Percentiles rank a stretch among this genome's conserved stretches.
Evolutionary conservation across 2,888 invertebrate genomes (phyloP).

Genomic region (Drosophila subsilvestris): DNA sequence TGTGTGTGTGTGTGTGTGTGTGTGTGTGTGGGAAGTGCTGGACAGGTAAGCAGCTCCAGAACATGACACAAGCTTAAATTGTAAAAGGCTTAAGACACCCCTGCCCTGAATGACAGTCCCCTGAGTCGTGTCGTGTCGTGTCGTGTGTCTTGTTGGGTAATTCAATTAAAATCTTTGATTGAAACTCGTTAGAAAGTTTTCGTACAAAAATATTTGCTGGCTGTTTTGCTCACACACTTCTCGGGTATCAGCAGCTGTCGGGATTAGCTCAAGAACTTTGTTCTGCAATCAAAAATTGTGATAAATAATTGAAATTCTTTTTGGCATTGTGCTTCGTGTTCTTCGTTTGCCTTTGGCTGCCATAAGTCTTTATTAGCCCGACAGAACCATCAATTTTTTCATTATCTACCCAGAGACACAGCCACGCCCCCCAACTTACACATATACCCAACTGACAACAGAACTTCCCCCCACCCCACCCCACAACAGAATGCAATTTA

Average conservation of each 20-base stretch:
- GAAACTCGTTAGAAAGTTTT: conserved; percentile 68
- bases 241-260: conserved; percentile 32
- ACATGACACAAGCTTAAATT: conserved; percentile 71
- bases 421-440: conserved; percentile 6
- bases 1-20: conserved; percentile 52
- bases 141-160: conserved; percentile 21
- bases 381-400: conserved; percentile 27
- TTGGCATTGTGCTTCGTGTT: conserved; percentile 31
- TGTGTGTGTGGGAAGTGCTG: conserved; percentile 50
- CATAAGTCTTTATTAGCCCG: conserved; percentile 18
- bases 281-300: not conserved
- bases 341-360: conserved; percentile 37
- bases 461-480: too few species aligned
- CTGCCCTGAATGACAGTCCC: conserved; percentile 27
- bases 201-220: not conserved
- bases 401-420: not conserved
- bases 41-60: conserved; percentile 32
- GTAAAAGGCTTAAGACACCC: conserved; percentile 52
- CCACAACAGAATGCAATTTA: conserved; percentile 9
- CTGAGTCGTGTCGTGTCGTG: not conserved
- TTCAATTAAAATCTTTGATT: conserved; percentile 47
- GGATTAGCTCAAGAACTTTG: conserved; percentile 5
- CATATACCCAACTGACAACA: not conserved
- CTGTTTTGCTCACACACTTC: conserved; percentile 33
- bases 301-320: conserved; percentile 24